Evolutionary conservation across 2,797 vertebrate species (phyloP).

Genomic region (Margarornis squamiger): DNA sequence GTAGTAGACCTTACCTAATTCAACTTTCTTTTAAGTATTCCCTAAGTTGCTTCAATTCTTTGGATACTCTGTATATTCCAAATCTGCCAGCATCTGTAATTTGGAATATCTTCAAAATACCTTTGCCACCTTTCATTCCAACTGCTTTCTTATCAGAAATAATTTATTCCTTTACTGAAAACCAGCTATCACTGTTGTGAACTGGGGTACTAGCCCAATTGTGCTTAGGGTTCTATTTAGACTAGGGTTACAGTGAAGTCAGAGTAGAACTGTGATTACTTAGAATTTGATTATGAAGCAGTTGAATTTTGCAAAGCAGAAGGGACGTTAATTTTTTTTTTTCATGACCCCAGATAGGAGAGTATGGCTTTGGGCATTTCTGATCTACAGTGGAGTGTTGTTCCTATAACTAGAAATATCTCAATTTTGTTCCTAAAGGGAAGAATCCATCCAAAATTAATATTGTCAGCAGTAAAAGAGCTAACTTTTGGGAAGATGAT

Average conservation of each 20-base stretch:
- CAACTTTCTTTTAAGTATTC: not conserved
- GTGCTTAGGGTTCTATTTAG: not conserved
- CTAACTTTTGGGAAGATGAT: conserved; percentile 34
- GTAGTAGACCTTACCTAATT: not conserved
- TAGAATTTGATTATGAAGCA: not conserved
- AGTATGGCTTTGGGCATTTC: not conserved
- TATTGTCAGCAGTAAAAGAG: conserved; percentile 24
- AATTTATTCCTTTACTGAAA: not conserved
- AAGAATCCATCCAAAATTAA: conserved; percentile 33
- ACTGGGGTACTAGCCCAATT: not conserved
- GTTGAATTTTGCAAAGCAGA: not conserved
- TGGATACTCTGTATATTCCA: not conserved
- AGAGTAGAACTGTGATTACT: not conserved
- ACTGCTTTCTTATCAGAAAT: not conserved
- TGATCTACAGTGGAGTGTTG: not conserved
- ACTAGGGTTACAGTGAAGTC: not conserved
- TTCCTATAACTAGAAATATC: not conserved
- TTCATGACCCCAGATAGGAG: not conserved
- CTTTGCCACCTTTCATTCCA: not conserved
- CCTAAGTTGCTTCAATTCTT: not conserved
- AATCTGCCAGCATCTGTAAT: not conserved
- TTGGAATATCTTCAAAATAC: not conserved
- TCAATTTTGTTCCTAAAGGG: conserved; percentile 9
- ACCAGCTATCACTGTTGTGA: not conserved
- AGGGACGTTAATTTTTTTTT: not conserved